Evolutionary conservation across 2,113 vertebrate genomes (phyloP), one percentile per base, ranked within the genome.

Genomic region (Etheostoma cragini): DNA sequence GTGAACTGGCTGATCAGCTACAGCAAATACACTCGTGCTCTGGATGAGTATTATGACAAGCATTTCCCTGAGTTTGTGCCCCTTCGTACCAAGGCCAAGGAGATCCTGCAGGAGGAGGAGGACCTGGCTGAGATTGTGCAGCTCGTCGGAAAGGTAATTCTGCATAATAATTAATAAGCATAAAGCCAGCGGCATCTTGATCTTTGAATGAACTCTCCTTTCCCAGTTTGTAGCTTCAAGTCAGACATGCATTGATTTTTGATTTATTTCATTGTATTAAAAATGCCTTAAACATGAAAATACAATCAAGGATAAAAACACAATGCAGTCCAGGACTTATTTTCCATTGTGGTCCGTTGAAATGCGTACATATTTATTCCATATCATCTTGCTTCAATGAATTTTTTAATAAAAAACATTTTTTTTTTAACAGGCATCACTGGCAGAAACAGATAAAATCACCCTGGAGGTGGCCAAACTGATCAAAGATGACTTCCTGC

Each of bases 1-100:
- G 98, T 99, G 63, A 99, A 99, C 87, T 99, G 98, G 98, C 95
- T 99, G 61, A 99, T 99, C 95, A 99, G 98, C 91, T 99, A 99
- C 94, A 99, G 98, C 93, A 99, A 99, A 86, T 99, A 99, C 89
- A 98, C 96, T 0, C 96, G 97, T 13, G 96, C 98, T 2, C 93
- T 99, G 84, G 98, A 99, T 0, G 98, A 99, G 87, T 97, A 99
- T 85, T 99, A 99, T 0, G 98, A 99, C 94, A 99, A 98, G 72
- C 97, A 99, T 92, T 99, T 98, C 89, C 95, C 97, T 0, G 98
- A 99, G 87, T 99, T 99, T 78, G 98, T 98, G 76, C 97, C 98
- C 4, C 95, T 99, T 80, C 96, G 98, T 81, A 98, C 97, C 86
- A 99, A 99, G 90, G 93, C 98, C 26, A 99, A 98, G 94, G 98